phyloP scores from a whole-genome alignment of 2,113 vertebrate genomes.

The Dromiciops gliroides region DNA sequence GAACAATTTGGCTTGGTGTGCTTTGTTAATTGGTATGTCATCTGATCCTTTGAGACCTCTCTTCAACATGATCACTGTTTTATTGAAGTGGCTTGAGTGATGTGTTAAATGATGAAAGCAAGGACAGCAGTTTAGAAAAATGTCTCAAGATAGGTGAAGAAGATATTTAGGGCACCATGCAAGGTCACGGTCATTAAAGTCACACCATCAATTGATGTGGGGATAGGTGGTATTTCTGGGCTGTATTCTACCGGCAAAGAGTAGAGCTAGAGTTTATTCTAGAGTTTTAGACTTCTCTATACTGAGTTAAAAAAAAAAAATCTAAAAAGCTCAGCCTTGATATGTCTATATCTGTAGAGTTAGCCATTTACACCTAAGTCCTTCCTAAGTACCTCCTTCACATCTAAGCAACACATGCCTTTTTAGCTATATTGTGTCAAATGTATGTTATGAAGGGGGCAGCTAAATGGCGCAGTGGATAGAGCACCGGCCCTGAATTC shows the following conservation, averaged over 20 bases:
- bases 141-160: conserved; percentile 73
- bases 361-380: neutral
- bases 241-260: conserved; percentile 62
- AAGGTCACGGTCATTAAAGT: conserved; percentile 79
- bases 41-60: conserved; percentile 75
- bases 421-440: neutral
- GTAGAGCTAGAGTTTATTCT: conserved; percentile 52
- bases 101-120: conserved; percentile 83
- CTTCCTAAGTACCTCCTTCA: neutral
- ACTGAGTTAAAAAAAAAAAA: conserved; percentile 32
- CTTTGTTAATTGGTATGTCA: conserved; percentile 85
- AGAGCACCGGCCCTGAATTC: too few species aligned
- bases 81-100: conserved; percentile 83
- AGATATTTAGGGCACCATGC: conserved; percentile 63
- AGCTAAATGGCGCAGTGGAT: too few species aligned
- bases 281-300: conserved; percentile 61
- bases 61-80: conserved; percentile 75
- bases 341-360: neutral
- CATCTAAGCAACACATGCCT: neutral
- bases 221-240: conserved; percentile 54
- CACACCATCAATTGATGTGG: conserved; percentile 59
- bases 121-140: conserved; percentile 75
- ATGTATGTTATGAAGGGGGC: too few species aligned
- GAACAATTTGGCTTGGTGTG: conserved; percentile 66
- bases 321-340: neutral